Evolutionary conservation across 2,888 invertebrate genomes (phyloP).

Genomic region (Autographa gamma): DNA sequence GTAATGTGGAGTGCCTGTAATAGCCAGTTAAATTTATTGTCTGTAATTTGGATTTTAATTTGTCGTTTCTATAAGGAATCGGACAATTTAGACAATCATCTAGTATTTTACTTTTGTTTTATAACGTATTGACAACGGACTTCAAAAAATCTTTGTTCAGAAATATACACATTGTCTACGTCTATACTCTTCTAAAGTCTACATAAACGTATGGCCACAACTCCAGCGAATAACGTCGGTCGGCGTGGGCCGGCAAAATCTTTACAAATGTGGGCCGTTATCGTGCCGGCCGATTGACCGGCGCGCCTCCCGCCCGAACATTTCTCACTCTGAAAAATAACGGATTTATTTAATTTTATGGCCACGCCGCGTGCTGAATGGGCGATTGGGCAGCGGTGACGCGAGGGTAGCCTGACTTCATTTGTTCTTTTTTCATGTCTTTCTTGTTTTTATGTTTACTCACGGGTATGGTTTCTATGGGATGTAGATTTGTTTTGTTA

Average conservation of each 20-base stretch:
- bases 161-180: neutral
- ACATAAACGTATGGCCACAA: slow-evolving; percentile 79
- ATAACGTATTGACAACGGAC: too few species aligned
- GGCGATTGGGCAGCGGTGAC: slow-evolving; percentile 78
- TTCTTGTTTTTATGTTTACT: slow-evolving; percentile 58
- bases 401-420: slow-evolving; percentile 64
- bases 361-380: slow-evolving; percentile 87
- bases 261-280: slow-evolving; percentile 88
- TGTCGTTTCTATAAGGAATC: too few species aligned
- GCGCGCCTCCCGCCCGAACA: slow-evolving; percentile 70
- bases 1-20: too few species aligned
- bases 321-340: slow-evolving; percentile 88
- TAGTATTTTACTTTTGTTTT: too few species aligned
- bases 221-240: slow-evolving; percentile 74
- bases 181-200: slow-evolving; percentile 62
- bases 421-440: slow-evolving; percentile 60
- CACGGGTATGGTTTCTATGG: slow-evolving; percentile 47
- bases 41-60: too few species aligned
- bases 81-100: too few species aligned
- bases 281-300: slow-evolving; percentile 87
- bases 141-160: neutral
- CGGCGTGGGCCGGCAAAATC: slow-evolving; percentile 83
- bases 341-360: slow-evolving; percentile 89
- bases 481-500: slow-evolving; percentile 42
- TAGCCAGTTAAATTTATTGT: too few species aligned